Base-by-base conservation (phyloP, 2,113 vertebrate genomes). In the Macheiramphus alcinus region DNA sequence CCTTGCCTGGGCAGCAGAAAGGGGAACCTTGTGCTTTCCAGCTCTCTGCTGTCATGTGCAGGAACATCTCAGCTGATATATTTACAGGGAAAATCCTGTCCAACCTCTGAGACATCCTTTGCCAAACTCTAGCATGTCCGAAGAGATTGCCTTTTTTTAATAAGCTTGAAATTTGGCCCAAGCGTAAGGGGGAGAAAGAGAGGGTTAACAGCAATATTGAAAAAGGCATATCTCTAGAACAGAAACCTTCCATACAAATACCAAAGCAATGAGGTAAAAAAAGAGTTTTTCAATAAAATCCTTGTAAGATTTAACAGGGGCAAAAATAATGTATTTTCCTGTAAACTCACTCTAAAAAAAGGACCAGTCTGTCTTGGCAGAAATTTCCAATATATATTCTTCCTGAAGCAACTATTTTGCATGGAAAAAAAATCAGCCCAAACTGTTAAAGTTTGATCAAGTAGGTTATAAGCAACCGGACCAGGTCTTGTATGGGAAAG, bases 241-340 rank as follows among this genome's bases (percentile, higher is more conserved):
- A 89, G 53, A 94, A 88, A 72, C 43, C 65, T 91, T 92, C 83
- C 61, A 40, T 56, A 74, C 56, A 79, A 96, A 96, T 97, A 94
- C 94, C 97, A 94, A 89, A 92, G 73, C 72, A 87, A 53, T 96
- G 91, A 96, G 65, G 86, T 94, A 89, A 86, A 91, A 91, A 73
- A 58, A 42, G 18, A 56, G 26, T 21, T 92, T 71, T 95, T 85
- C 89, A 96, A 91, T 94, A 96, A 96, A 96, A 94, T 47, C 88
- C 82, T 58, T 79, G 15, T 82, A 94, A 96, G 80, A 87, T 87
- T 97, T 94, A 93, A 94, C 86, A 82, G 55, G 53, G 65, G 48
- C 56, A 87, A 94, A 90, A 94, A 68, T 81, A 94, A 95, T 81
- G 47, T 75, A 26, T 96, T 97, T 95, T 96, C 80, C 93, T 89